These are phyloP conservation scores for Acanthopleura granulata DNA, from an alignment of 2,888 invertebrate species.

Conservation along the genomic window DNA sequence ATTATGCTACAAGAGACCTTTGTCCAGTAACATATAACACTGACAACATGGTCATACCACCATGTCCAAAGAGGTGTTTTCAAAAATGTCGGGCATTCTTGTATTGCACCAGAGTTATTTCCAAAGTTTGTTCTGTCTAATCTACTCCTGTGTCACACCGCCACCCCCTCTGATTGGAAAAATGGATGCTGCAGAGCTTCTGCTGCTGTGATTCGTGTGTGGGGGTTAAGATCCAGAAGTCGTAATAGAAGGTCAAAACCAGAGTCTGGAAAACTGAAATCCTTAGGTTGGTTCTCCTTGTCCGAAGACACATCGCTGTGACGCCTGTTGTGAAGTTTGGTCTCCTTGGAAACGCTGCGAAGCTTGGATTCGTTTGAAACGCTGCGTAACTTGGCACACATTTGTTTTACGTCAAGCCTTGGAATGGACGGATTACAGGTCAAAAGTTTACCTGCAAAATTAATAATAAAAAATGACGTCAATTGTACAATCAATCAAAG, in stretches of 20 bases:
- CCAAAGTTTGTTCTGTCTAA: background rate
- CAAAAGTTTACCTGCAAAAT: constrained; percentile 57
- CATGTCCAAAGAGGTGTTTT: no score
- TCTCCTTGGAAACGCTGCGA: background rate
- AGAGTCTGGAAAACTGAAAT: constrained; percentile 72
- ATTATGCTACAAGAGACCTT: no score
- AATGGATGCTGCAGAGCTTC: constrained; percentile 84
- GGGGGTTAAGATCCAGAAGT: constrained; percentile 85
- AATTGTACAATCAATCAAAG: no score
- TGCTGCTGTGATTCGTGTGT: constrained; percentile 79
- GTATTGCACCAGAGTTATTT: no score
- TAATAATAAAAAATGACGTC: background rate
- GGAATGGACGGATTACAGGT: constrained; percentile 46
- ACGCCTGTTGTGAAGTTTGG: background rate
- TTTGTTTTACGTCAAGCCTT: constrained; percentile 63
- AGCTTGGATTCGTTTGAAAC: constrained; percentile 8
- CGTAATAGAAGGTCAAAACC: constrained; percentile 81
- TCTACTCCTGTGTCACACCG: background rate
- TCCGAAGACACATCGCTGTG: constrained; percentile 21
- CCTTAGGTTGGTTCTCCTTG: constrained; percentile 26
- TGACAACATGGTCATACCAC: no score
- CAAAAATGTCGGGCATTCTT: no score
- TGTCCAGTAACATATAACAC: no score
- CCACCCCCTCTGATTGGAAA: constrained; percentile 68
- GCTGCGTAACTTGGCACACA: constrained; percentile 65